Percentiles rank a stretch among this genome's conserved stretches.
Evolutionary conservation across 2,113 vertebrate genomes (phyloP).

Genomic region (Martes martes): DNA sequence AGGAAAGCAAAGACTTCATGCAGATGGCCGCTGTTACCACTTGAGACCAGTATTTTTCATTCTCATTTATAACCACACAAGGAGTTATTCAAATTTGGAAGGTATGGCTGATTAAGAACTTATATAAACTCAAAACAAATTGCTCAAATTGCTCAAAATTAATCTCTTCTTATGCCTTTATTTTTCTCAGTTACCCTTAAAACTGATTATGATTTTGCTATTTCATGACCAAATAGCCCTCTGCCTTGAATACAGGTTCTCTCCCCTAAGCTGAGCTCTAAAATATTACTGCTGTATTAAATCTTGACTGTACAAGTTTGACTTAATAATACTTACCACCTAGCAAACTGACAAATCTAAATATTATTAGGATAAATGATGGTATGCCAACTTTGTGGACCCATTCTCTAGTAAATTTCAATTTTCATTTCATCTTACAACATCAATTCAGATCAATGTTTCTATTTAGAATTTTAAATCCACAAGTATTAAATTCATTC

Average conservation of each 20-base stretch:
- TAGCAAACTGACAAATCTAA: neutral
- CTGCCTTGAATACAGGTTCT: neutral
- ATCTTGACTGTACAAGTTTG: neutral
- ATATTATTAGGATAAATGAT: neutral
- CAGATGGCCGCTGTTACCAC: neutral
- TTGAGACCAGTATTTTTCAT: neutral
- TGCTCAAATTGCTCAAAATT: neutral
- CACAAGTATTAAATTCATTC: neutral
- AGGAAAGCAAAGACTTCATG: neutral
- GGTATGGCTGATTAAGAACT: neutral
- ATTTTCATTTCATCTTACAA: neutral
- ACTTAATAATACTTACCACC: neutral
- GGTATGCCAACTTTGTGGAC: neutral
- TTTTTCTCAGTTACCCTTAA: neutral
- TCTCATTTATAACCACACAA: neutral
- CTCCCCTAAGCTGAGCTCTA: neutral
- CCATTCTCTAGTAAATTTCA: neutral
- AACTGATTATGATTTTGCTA: neutral
- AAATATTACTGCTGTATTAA: slow-evolving; percentile 7
- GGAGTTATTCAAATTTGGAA: neutral
- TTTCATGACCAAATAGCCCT: neutral
- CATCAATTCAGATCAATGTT: neutral
- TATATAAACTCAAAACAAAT: slow-evolving; percentile 28
- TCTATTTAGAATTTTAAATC: neutral
- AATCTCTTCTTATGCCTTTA: neutral